Evolutionary conservation across 2,888 invertebrate genomes (phyloP), one percentile per base, ranked within the genome.

Genomic region (Leptarthrus brevirostris): DNA sequence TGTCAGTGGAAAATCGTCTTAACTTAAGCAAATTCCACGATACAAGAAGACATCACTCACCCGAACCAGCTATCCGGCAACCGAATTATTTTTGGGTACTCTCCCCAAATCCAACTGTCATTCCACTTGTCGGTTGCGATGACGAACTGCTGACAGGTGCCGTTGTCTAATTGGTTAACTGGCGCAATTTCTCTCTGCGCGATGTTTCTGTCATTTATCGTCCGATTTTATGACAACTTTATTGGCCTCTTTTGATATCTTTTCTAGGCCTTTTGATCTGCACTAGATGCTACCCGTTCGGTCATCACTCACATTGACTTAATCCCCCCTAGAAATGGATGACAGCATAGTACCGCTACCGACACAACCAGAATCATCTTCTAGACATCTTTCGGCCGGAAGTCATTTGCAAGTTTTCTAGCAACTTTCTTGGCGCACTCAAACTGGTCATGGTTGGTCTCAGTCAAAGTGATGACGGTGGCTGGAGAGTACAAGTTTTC

Each of bases 101-200:
- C 52, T 69, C 52, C 69, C 52, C 47, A 52, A 44, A 49, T 69
- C 69, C 72, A 72, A 72, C 56, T 72, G 72, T 72, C 72, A 72
- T 58, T 58, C 47, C 72, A 72, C 72, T 72, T 72, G 72, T 72
- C 72, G 73, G n/a, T 73, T 70, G 76, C 78, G 78, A 84, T 84
- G 84, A 84, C 83, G 84, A 83, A 84, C 84, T 84, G 85, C 84
- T 84, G 84, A 84, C 84, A 84, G 84, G 84, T 84, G 84, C 83
- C 81, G 81, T 80, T 82, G 79, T 84, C 82, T 84, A 84, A 84
- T 84, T 84, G 84, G 83, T 81, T 72, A 54, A 71, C 36, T 53
- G 54, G 53, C 53, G 52, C 34, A 49, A 30, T 24, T 69, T 44
- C 10, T 18, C 52, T 69, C 52, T n/a, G 36, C 22, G 69, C 52